A percentile compares a stretch with the other conserved stretches of the same genome.
Evolutionary conservation across 2,888 invertebrate genomes (phyloP).

Genomic region (Pheosia tremula): DNA sequence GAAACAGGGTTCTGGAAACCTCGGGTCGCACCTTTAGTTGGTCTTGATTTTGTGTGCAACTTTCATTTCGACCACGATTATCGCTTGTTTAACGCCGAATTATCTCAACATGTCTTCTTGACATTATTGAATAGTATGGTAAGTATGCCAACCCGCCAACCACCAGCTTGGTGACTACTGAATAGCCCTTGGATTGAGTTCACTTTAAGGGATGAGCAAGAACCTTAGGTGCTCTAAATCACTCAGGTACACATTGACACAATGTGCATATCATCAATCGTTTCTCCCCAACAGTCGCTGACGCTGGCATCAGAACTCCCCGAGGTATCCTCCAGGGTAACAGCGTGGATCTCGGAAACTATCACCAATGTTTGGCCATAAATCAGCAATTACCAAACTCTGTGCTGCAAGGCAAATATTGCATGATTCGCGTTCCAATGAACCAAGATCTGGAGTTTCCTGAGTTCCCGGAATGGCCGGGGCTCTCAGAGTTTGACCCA

Average conservation of each 20-base stretch:
- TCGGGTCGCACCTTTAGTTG: background rate
- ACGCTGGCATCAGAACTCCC: conserved; percentile 49
- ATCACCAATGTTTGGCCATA: conserved; percentile 52
- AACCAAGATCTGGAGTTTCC: conserved; percentile 35
- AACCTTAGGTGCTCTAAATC: too few relatives aligned
- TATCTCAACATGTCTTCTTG: too few relatives aligned
- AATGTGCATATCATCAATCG: background rate
- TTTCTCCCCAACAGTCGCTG: conserved; percentile 26
- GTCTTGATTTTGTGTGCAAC: background rate
- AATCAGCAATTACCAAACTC: conserved; percentile 27
- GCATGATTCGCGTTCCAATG: conserved; percentile 46
- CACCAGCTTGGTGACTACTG: too few relatives aligned
- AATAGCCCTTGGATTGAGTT: too few relatives aligned
- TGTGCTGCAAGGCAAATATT: conserved; percentile 57
- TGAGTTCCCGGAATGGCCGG: conserved; percentile 18
- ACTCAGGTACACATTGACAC: too few relatives aligned
- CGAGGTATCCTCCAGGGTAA: conserved; percentile 45
- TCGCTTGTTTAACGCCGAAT: too few relatives aligned
- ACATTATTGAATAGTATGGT: too few relatives aligned
- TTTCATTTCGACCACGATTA: too few relatives aligned
- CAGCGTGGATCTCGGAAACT: conserved; percentile 49
- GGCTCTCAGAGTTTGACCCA: conserved; percentile 16
- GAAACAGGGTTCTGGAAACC: background rate
- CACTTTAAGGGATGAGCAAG: too few relatives aligned
- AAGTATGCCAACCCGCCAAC: too few relatives aligned